Base-by-base conservation (phyloP, 2,888 invertebrate genomes). In the Mamestra brassicae region DNA sequence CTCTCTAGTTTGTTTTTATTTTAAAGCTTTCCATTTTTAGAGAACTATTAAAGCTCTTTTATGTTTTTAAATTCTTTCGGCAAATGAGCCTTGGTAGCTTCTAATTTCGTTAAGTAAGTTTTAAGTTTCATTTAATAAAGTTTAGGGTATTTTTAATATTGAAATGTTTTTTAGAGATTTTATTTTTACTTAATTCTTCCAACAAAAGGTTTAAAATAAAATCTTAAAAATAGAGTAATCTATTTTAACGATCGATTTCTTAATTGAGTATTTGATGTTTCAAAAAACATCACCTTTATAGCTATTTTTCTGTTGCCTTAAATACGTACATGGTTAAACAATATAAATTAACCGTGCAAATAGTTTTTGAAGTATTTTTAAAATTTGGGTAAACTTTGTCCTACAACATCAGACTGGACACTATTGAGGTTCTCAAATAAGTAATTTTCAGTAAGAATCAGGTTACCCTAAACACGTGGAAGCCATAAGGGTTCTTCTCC, bases 1-100 rank as follows among this genome's bases (percentile, higher is more conserved):
- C 26, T 80, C 5, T 2, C 15, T 3, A 36, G 7, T 58, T 66
- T 26, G 47, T 69, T 65, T 55, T 26, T 26, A 57, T 62, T 80
- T 52, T 69, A 11, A 45, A 75, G 3, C n/a, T 13, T 58, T 66
- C 26, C 34, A 8, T 36, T 17, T 55, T 50, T 47, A 0, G 2
- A 47, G 11, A n/a, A 63, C n/a, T 45, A 17, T 26, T 8, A 36
- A 15, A 45, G 13, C 17, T 6, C 17, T 34, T 42, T 38, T 42
- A 42, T 60, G 50, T 15, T 45, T 15, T 17, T 11, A 54, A 47
- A 11, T 38, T 4, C 10, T 36, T n/a, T 15, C 2, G 10, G 0
- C 26, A 47, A 15, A 38, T 62, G 6, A 7, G 7, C 10, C 13
- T 54, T n/a, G 36, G 0, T 15, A 5, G 50, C 5, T 61, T 74